Percentiles rank a stretch among this genome's conserved stretches.
Evolutionary conservation across 2,113 vertebrate species (phyloP).

Genomic region (Forbesichthys papilliferus): DNA sequence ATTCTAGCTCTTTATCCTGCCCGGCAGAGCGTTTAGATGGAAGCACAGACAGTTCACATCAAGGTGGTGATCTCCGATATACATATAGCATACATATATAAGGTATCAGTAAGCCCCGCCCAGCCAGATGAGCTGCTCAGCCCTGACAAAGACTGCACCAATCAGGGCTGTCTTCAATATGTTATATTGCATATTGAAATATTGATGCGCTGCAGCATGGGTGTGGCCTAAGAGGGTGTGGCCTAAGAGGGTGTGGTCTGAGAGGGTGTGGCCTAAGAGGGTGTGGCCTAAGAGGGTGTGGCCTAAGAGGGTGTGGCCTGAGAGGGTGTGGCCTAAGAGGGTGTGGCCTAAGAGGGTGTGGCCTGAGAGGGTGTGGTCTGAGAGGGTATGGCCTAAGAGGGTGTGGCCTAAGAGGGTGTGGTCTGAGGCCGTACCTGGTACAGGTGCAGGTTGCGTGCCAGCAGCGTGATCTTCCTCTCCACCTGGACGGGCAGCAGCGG

Average conservation of each 20-base stretch:
- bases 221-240: neutral
- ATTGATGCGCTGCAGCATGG: no score
- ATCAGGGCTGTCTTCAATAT: no score
- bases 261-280: no score
- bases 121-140: no score
- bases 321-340: no score
- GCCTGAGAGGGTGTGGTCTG: neutral
- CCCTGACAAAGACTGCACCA: no score
- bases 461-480: conserved; percentile 84
- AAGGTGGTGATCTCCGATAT: no score
- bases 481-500: conserved; percentile 84
- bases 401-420: neutral
- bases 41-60: no score
- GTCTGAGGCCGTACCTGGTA: conserved; percentile 80
- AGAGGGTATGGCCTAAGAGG: no score
- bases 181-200: no score
- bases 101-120: no score
- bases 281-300: neutral
- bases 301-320: neutral
- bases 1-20: conserved; percentile 86
- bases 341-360: neutral
- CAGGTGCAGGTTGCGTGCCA: conserved; percentile 88
- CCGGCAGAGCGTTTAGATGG: neutral
- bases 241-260: neutral
- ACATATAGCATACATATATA: no score